Evolutionary conservation across 1,140 invertebrate genomes (phyloP).

Genomic region (Panagrolaimus sp.): DNA sequence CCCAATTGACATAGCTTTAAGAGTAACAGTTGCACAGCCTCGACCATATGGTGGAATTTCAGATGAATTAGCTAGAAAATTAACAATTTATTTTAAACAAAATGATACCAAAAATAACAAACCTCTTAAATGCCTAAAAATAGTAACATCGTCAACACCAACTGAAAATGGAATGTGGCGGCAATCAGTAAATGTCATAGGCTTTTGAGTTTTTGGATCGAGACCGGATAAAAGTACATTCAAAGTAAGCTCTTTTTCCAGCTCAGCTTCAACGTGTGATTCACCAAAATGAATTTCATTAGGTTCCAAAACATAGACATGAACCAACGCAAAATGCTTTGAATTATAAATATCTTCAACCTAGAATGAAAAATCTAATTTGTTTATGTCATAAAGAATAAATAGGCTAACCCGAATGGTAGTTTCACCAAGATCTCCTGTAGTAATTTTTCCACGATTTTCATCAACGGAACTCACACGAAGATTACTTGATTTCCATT

Average conservation of each 20-base stretch:
- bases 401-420: background rate
- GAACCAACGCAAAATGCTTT: background rate
- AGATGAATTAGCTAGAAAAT: background rate
- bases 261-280: conserved; percentile 60
- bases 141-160: background rate
- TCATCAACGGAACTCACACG: conserved; percentile 34
- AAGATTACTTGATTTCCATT: conserved; percentile 58
- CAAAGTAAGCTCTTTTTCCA: conserved; percentile 56
- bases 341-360: conserved; percentile 9
- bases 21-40: conserved; percentile 42
- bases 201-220: background rate
- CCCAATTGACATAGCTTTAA: conserved; percentile 34
- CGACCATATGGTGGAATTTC: conserved; percentile 27
- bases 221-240: conserved; percentile 38
- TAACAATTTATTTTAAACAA: too few relatives aligned
- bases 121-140: background rate
- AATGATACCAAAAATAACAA: background rate
- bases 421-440: conserved; percentile 43
- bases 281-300: conserved; percentile 59
- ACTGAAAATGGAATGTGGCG: background rate
- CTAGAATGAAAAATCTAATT: too few relatives aligned
- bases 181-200: background rate
- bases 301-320: conserved; percentile 61
- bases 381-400: too few relatives aligned
- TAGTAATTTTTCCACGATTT: conserved; percentile 54